Evolutionary conservation across 2,797 vertebrate genomes (phyloP).

Genomic region (Takifugu ocellatus): DNA sequence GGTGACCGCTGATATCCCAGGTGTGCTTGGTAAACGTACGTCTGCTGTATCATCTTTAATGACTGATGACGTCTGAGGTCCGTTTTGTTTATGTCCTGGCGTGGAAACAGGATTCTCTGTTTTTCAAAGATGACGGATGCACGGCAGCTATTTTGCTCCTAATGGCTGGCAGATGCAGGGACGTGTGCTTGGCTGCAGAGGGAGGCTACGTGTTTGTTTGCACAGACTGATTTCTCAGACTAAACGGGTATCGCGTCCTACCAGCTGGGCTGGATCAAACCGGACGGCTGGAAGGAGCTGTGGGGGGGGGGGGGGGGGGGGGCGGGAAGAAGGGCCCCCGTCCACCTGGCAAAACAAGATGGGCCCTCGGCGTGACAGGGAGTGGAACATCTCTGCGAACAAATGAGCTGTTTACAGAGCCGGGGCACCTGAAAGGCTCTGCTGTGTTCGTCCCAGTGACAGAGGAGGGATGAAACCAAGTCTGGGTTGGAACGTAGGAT

Average conservation of each 20-base stretch:
- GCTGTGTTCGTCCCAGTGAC: conserved; percentile 54
- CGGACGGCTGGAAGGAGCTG: conserved; percentile 20
- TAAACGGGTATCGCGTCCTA: conserved; percentile 80
- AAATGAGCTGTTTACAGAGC: conserved; percentile 73
- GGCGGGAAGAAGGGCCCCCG: conserved; percentile 20
- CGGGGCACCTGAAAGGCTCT: conserved; percentile 57
- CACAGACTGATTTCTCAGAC: conserved; percentile 87
- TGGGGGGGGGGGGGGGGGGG: neutral
- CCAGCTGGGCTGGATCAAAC: conserved; percentile 92
- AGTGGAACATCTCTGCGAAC: conserved; percentile 73
- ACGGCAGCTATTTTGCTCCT: conserved; percentile 75
- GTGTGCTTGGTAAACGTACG: conserved; percentile 55
- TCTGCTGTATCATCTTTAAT: conserved; percentile 47
- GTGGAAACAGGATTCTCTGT: conserved; percentile 80
- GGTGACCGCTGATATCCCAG: conserved; percentile 34
- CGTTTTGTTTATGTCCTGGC: conserved; percentile 85
- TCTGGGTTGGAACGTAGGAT: conserved; percentile 50
- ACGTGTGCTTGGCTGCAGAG: conserved; percentile 48
- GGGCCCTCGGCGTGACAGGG: conserved; percentile 71
- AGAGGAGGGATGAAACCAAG: conserved; percentile 61
- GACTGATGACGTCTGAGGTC: conserved; percentile 73
- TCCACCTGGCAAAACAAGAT: conserved; percentile 96
- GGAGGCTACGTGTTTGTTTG: conserved; percentile 90
- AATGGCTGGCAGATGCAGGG: conserved; percentile 90
- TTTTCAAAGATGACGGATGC: conserved; percentile 42